Evolutionary conservation across 2,797 vertebrate genomes (phyloP), one percentile per base, ranked within the genome.

Genomic region (Lacerta viridis): DNA sequence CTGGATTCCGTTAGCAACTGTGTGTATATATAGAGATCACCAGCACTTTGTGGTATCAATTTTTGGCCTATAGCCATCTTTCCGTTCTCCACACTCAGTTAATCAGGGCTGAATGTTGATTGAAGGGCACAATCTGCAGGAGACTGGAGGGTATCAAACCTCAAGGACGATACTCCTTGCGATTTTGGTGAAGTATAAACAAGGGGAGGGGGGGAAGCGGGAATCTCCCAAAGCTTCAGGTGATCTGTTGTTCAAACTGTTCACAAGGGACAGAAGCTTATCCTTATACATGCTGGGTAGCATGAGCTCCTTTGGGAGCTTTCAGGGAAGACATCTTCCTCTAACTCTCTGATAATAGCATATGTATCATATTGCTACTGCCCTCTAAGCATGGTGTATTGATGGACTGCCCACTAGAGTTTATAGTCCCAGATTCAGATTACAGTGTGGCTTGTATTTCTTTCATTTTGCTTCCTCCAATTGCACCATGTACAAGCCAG

Each of bases 41-140:
- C 76, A 55, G 55, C 8, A 91, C 27, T 15, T 83, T n/a, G n/a
- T 78, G 77, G 55, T 43, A 71, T 75, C 5, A 9, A 55, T 36
- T 75, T 55, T 91, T 83, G 74, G 59, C 20, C 77, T 86, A 1
- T 83, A 23, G 4, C 77, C 84, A 36, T 68, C 87, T 86, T 95
- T 90, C 33, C 15, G 86, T 88, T 61, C 0, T 20, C 75, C 25
- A 86, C 4, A 86, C 25, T 88, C 89, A 33, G 29, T 86, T 41
- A 81, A 68, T 83, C 75, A 55, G 55, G 50, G 84, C 36, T 71
- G 72, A 86, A 80, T 72, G 71, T n/a, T 71, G 4, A 84, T 25
- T 33, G 74, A 9, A 66, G 20, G 80, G 25, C 15, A 61, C 36
- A 3, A 84, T 71, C 23, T 25, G 68, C 80, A 68, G 59, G 50